Evolutionary conservation across 2,797 vertebrate species (phyloP), one percentile per base, ranked within the genome.

Genomic region (Salarias fasciatus): DNA sequence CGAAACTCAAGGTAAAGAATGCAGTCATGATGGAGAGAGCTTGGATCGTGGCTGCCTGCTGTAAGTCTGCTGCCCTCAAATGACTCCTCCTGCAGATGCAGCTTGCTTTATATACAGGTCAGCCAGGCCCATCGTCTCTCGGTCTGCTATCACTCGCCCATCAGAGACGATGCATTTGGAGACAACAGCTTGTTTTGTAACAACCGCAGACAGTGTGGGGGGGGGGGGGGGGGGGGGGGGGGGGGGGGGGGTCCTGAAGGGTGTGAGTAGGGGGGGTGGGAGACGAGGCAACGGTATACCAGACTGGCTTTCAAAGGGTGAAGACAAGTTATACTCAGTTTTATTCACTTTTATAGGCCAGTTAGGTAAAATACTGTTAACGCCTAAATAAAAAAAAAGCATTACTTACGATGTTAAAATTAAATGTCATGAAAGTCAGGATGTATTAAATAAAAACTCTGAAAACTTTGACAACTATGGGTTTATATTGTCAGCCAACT

Each of bases 171-270:
- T 58, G 87, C 62, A 85, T 79, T 86, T 87, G 92, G 90, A 92
- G 93, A 92, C 90, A 91, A 91, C 55, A 50, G 72, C 85, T 86
- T 89, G 80, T 90, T 91, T 90, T 89, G 86, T 86, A 84, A 86
- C 82, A 77, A 67, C 82, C 75, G 88, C 87, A 93, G 85, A 91
- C 89, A 77, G 68, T 50, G 70, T 53, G 82, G 74, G 67, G 66
- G 62, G 82, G 72, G 69, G 69, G 64, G 12, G 62, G 62, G 69
- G 53, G 72, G 72, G 72, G 66, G 70, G 79, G 82, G 69, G 64
- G 68, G 66, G 46, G 84, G 42, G 76, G 45, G 77, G 70, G 66
- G 63, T 5, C 24, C 18, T 24, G 18, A 6, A 6, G 33, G 33
- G 31, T 35, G 18, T 24, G 58, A 60, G 53, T 40, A 49, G 13